These are phyloP conservation scores for Gymnoscopelus microlampas DNA, from an alignment of 2,797 vertebrate genomes.

Conservation along the genomic window DNA sequence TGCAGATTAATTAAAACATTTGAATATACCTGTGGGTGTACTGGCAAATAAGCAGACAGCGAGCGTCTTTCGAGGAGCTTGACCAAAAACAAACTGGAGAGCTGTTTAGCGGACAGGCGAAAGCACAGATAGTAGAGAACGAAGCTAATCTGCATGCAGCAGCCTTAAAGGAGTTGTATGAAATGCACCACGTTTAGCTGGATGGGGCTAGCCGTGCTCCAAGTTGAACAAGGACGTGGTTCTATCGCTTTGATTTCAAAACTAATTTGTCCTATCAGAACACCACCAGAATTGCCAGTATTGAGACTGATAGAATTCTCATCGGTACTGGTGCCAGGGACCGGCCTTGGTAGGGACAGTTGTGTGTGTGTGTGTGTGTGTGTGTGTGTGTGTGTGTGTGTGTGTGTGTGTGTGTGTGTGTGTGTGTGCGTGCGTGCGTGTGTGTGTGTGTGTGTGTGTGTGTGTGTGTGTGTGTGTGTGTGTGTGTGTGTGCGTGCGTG, in stretches of 20 bases:
- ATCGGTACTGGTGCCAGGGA: too few relatives aligned
- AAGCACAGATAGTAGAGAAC: conserved; percentile 61
- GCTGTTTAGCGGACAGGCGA: conserved; percentile 70
- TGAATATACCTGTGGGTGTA: conserved; percentile 58
- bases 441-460: too few relatives aligned
- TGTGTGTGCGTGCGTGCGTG: too few relatives aligned
- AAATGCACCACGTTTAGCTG: conserved; percentile 25
- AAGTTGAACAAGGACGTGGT: conserved; percentile 15
- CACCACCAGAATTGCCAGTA: too few relatives aligned
- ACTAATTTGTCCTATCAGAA: conserved; percentile 16
- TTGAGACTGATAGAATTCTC: too few relatives aligned
- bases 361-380: too few relatives aligned
- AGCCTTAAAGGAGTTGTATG: conserved; percentile 41
- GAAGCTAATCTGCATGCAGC: conserved; percentile 53
- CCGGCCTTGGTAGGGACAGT: too few relatives aligned
- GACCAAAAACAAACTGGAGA: conserved; percentile 59
- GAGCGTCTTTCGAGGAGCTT: conserved; percentile 56
- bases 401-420: too few relatives aligned
- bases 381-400: too few relatives aligned
- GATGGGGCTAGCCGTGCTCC: conserved; percentile 16
- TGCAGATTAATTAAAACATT: conserved; percentile 81
- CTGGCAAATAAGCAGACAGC: conserved; percentile 71
- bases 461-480: too few relatives aligned
- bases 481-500: too few relatives aligned
- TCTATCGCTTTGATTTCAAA: conserved; percentile 23